These are phyloP conservation scores for Carassius gibelio DNA, from an alignment of 2,113 vertebrate species.

Conservation along the genomic window DNA sequence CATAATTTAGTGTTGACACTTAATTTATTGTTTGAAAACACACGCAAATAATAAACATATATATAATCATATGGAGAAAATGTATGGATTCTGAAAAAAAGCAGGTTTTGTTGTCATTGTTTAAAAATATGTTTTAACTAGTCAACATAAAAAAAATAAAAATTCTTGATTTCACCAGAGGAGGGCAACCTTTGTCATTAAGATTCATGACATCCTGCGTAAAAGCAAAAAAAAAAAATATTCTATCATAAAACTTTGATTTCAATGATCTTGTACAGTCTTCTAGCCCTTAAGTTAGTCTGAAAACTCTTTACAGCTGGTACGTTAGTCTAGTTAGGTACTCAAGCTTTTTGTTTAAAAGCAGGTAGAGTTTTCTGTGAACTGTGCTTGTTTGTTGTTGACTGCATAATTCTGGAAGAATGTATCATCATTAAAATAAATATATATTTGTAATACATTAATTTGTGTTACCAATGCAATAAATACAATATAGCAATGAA, in stretches of 20 bases:
- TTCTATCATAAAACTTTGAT: neutral
- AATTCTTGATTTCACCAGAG: constrained; percentile 55
- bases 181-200: constrained; percentile 50
- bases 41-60: neutral
- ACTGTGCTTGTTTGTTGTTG: neutral
- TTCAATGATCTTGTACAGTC: neutral
- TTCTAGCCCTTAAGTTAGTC: neutral
- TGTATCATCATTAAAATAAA: neutral
- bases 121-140: too few relatives aligned
- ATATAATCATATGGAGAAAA: too few relatives aligned
- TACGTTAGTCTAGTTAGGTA: neutral
- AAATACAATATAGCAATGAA: neutral
- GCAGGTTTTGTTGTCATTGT: neutral
- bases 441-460: too few relatives aligned
- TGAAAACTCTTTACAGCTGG: neutral
- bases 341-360: neutral
- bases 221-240: neutral
- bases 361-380: neutral
- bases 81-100: neutral
- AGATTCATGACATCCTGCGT: neutral
- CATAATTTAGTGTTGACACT: neutral
- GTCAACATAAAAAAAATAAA: neutral
- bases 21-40: neutral
- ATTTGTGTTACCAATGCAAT: neutral
- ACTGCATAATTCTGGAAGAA: neutral